Evolutionary conservation across 2,888 invertebrate genomes (phyloP).

Genomic region (Brachyptera risi): DNA sequence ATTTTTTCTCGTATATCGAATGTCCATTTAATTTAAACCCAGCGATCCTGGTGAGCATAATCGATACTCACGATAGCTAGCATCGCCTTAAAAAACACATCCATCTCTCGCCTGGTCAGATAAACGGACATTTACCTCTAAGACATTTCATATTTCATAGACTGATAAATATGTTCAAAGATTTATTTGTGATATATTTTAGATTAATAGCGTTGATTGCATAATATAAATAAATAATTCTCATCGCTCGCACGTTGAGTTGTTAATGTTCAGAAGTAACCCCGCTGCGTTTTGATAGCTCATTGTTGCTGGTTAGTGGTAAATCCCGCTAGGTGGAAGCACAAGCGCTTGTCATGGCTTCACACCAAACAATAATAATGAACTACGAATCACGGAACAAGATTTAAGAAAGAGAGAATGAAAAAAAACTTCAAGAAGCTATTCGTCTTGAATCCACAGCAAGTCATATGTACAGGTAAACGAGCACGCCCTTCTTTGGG

Average conservation of each 20-base stretch:
- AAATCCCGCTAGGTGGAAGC: constrained; percentile 21
- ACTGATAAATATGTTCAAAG: background rate
- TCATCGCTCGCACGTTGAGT: background rate
- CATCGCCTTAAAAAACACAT: too few relatives aligned
- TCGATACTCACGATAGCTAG: too few relatives aligned
- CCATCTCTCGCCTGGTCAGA: too few relatives aligned
- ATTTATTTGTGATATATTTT: constrained; percentile 12
- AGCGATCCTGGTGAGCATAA: too few relatives aligned
- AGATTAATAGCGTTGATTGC: constrained; percentile 12
- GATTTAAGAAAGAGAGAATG: background rate
- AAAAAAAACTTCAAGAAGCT: background rate
- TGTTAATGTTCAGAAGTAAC: background rate
- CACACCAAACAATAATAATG: constrained; percentile 10
- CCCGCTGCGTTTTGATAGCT: constrained; percentile 24
- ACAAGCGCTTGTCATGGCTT: constrained; percentile 16
- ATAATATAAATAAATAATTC: constrained; percentile 13
- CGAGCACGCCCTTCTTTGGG: background rate
- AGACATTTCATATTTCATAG: too few relatives aligned
- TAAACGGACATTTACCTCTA: too few relatives aligned
- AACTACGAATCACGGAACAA: background rate
- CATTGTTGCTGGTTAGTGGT: constrained; percentile 25
- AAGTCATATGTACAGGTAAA: background rate
- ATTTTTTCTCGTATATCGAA: too few relatives aligned
- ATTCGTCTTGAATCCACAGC: background rate
- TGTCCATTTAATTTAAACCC: too few relatives aligned